These are phyloP conservation scores for Macroramphosus scolopax DNA, from an alignment of 2,797 vertebrate genomes.

Conservation along the genomic window DNA sequence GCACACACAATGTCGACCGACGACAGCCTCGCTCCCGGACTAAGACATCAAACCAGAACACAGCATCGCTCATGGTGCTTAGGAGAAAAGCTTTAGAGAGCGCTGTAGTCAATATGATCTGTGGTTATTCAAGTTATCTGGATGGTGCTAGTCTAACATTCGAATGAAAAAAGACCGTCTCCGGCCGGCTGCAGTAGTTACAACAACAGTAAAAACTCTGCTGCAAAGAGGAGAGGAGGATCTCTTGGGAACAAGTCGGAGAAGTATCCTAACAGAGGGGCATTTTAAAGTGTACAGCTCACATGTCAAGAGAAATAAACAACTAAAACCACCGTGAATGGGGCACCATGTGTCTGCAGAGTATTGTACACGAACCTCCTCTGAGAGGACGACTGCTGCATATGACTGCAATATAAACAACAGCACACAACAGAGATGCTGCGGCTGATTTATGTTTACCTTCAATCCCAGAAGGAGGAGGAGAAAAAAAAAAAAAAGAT, in stretches of 20 bases:
- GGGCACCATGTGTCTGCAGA: conserved; percentile 62
- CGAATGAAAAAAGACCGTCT: conserved; percentile 38
- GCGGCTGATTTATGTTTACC: conserved; percentile 77
- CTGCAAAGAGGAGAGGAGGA: conserved; percentile 3
- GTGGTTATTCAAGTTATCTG: conserved; percentile 41
- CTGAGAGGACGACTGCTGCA: conserved; percentile 61
- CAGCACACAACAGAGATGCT: conserved; percentile 67
- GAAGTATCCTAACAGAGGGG: conserved; percentile 36
- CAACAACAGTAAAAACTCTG: conserved; percentile 14
- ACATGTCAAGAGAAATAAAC: conserved; percentile 43
- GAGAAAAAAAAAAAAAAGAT: conserved; percentile 54
- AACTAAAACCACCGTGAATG: conserved; percentile 61
- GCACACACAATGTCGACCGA: conserved; percentile 56
- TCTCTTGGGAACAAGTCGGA: conserved; percentile 26
- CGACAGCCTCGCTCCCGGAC: conserved; percentile 62
- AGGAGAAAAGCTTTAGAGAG: conserved; percentile 43
- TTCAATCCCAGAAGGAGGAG: conserved; percentile 69
- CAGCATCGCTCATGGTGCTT: conserved; percentile 60
- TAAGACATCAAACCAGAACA: conserved; percentile 59
- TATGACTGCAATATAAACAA: conserved; percentile 73
- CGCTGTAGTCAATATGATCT: conserved; percentile 39
- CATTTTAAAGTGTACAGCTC: conserved; percentile 45
- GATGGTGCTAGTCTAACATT: conserved; percentile 46
- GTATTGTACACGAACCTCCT: conserved; percentile 60
- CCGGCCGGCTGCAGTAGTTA: conserved; percentile 13